Evolutionary conservation across 23 tunicate genomes (phyloP).

Genomic region (Styela plicata): DNA sequence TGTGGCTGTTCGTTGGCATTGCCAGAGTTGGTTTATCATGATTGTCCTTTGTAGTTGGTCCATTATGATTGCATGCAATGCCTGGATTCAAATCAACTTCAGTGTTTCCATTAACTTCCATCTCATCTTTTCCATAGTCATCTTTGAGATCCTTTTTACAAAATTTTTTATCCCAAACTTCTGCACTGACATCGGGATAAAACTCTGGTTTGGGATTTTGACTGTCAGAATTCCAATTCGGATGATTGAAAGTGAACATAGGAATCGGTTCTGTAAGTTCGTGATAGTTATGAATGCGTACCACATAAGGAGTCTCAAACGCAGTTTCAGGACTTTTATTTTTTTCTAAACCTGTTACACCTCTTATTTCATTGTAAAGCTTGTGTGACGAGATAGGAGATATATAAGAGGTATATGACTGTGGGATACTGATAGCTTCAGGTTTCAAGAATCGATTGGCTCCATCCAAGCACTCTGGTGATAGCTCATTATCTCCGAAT

Average conservation of each 20-base stretch:
- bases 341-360: constrained; percentile 28
- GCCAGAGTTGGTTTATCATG: no score
- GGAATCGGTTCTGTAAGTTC: constrained; percentile 61
- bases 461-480: constrained; percentile 98
- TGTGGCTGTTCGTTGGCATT: constrained; percentile 15
- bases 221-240: constrained; percentile 12
- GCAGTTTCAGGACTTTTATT: constrained; percentile 79
- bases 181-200: background rate
- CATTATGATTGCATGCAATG: background rate
- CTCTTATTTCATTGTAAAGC: constrained; percentile 77
- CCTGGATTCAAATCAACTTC: background rate
- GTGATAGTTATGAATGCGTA: constrained; percentile 83
- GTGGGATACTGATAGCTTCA: constrained; percentile 85
- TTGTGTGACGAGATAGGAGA: constrained; percentile 95
- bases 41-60: background rate
- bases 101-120: background rate
- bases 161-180: background rate
- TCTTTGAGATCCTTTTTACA: background rate
- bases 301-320: constrained; percentile 95
- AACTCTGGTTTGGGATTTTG: constrained; percentile 19
- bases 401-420: constrained; percentile 81
- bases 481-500: constrained; percentile 95
- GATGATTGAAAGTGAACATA: constrained; percentile 89
- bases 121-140: background rate
- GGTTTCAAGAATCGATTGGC: constrained; percentile 79